phyloP scores from a whole-genome alignment of 2,113 vertebrate genomes.

The Maccullochella peelii region DNA sequence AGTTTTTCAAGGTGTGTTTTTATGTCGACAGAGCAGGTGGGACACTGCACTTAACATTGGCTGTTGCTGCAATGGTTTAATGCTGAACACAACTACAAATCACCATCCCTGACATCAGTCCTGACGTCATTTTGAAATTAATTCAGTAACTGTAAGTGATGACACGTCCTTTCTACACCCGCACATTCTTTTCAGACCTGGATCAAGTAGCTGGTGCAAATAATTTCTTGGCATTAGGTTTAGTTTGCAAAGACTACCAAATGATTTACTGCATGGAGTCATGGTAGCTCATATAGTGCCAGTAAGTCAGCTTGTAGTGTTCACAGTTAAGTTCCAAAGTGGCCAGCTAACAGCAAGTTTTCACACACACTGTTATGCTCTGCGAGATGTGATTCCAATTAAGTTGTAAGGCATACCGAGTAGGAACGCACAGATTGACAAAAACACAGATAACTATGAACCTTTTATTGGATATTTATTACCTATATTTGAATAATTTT shows the following conservation, averaged over 20 bases:
- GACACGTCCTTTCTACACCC: conserved; percentile 22
- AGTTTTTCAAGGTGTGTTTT: conserved; percentile 3
- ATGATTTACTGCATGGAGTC: conserved; percentile 27
- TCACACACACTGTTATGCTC: background rate
- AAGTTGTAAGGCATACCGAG: background rate
- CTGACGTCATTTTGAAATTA: conserved; percentile 39
- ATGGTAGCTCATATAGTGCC: conserved; percentile 8
- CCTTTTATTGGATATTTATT: background rate
- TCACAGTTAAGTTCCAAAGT: background rate
- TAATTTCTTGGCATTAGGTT: conserved; percentile 36
- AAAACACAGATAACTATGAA: background rate
- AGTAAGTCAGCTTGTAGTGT: background rate
- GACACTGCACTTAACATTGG: conserved; percentile 10
- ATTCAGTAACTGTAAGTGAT: conserved; percentile 15
- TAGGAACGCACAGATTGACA: background rate
- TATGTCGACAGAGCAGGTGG: conserved; percentile 23
- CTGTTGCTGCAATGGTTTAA: conserved; percentile 37
- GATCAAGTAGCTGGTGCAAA: conserved; percentile 38
- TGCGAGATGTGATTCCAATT: background rate
- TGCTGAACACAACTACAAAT: conserved; percentile 42
- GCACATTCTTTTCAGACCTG: conserved; percentile 35
- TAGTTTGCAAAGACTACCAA: conserved; percentile 14
- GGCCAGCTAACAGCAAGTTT: background rate
- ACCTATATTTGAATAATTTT: no score
- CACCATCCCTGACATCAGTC: conserved; percentile 23